Evolutionary conservation across 2,797 vertebrate species (phyloP).

Genomic region (Neosalanx taihuensis): DNA sequence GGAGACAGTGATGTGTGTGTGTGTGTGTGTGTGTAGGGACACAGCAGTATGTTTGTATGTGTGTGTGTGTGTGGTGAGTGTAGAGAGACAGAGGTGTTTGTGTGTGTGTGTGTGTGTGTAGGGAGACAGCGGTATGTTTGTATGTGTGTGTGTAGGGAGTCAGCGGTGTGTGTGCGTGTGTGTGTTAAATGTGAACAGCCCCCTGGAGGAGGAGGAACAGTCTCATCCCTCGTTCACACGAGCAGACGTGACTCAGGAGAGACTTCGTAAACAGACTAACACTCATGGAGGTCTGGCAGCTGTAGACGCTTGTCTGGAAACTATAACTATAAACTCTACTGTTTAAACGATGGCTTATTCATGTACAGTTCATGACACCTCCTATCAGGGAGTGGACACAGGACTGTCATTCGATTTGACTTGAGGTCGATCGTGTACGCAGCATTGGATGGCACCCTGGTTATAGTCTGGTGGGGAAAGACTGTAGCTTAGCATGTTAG

Average conservation of each 20-base stretch:
- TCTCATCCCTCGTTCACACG: background rate
- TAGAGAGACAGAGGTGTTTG: no score
- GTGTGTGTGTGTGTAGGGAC: no score
- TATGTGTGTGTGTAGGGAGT: no score
- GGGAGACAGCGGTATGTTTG: no score
- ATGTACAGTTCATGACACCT: background rate
- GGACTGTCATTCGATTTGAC: background rate
- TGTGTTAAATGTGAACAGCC: background rate
- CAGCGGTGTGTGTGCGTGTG: no score
- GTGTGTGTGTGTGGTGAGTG: no score
- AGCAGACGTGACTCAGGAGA: background rate
- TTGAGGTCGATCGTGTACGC: background rate
- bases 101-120: no score
- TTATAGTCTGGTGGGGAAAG: slow-evolving; percentile 37
- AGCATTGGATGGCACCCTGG: background rate
- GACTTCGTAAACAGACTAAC: background rate
- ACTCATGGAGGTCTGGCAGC: background rate
- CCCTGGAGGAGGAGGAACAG: background rate
- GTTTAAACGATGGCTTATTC: background rate
- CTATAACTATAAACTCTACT: no score
- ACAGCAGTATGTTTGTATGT: no score
- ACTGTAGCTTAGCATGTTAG: background rate
- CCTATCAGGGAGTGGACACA: background rate
- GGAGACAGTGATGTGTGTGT: no score
- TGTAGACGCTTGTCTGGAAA: background rate